Base-by-base conservation (phyloP, 2,113 vertebrate genomes). In the Pardalotus punctatus region DNA sequence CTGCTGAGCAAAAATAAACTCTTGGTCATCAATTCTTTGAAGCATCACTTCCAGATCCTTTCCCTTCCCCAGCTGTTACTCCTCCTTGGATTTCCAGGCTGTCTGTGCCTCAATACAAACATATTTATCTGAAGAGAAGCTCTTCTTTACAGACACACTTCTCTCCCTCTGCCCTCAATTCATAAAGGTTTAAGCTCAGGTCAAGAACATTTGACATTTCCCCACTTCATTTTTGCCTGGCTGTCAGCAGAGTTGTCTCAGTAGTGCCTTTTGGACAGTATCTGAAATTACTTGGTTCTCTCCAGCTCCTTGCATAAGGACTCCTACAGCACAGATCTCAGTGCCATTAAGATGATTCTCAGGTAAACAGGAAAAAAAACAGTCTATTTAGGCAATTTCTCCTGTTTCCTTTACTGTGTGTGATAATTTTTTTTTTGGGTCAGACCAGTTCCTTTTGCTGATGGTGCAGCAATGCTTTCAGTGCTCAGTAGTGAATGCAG, bases 141-240 rank as follows among this genome's bases (percentile, higher is more conserved):
- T 88, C n/a, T 80, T 78, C 57, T 83, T 84, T 62, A 61, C 43
- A 61, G 84, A 58, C 65, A 43, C 40, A 58, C 85, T 62, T 82
- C 79, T 94, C 29, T 43, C 50, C 56, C 72, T 81, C 66, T 88
- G 71, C 91, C 67, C 51, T 85, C 89, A 87, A 71, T 90, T 88
- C 91, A 42, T 88, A 83, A 93, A 90, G 84, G 84, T 60, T 95
- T 91, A 91, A 87, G 93, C 87, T 94, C 31, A 45, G 89, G 93
- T 94, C 86, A 91, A 91, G 84, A 80, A 72, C 70, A 33, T 94
- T 86, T 94, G 80, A 73, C 81, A 66, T 94, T 54, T 86, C 67
- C 57, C 67, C 78, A 73, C 93, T 95, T 91, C 84, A 91, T 86
- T 95, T 93, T 74, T 93, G 78, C 67, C 73, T 60, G 74, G 50